These are phyloP conservation scores for Nothoprocta perdicaria DNA, from an alignment of 2,113 vertebrate genomes.

Conservation along the genomic window DNA sequence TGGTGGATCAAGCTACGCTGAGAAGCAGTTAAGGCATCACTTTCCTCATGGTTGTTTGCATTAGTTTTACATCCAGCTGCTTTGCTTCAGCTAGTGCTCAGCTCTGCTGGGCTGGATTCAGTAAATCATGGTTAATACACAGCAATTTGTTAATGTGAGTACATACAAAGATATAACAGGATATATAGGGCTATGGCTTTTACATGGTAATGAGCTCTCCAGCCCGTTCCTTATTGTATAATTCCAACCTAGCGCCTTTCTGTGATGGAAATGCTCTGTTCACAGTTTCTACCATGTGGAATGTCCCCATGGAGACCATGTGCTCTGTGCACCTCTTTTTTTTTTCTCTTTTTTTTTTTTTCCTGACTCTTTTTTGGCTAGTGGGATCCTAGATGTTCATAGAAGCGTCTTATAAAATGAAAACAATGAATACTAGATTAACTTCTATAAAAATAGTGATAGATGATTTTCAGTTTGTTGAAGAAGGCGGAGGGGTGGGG, in stretches of 20 bases:
- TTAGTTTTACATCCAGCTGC: constrained; percentile 60
- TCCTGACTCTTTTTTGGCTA: constrained; percentile 39
- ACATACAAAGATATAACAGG: constrained; percentile 33
- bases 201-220: constrained; percentile 60
- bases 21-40: constrained; percentile 29
- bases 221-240: constrained; percentile 24
- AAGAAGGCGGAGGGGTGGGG: background rate
- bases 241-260: constrained; percentile 50
- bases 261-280: constrained; percentile 53
- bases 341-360: background rate
- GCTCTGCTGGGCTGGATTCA: constrained; percentile 17
- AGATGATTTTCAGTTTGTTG: constrained; percentile 51
- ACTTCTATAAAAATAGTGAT: constrained; percentile 48
- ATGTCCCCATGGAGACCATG: constrained; percentile 65
- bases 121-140: constrained; percentile 73
- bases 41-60: constrained; percentile 33
- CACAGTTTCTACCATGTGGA: constrained; percentile 59
- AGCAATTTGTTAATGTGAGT: constrained; percentile 63
- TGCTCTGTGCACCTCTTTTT: background rate
- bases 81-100: constrained; percentile 47
- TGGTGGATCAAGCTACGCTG: constrained; percentile 22
- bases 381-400: constrained; percentile 62
- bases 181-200: constrained; percentile 42
- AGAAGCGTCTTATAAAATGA: constrained; percentile 68
- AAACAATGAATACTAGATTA: constrained; percentile 73